These are phyloP conservation scores for Paraescarpia echinospica DNA, from an alignment of 1,140 invertebrate species.

Conservation along the genomic window DNA sequence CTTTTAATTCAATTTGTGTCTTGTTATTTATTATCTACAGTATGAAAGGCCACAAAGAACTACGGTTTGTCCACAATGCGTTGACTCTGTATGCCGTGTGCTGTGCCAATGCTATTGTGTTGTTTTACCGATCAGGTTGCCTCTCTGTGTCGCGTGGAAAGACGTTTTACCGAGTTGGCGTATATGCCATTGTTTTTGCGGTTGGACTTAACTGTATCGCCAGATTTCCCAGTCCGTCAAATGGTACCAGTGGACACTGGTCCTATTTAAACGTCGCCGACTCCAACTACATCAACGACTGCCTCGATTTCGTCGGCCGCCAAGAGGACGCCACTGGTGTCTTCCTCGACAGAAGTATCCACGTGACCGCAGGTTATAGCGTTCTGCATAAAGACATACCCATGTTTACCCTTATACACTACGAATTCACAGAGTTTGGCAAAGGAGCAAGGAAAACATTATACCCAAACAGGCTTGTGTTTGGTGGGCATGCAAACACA, in stretches of 20 bases:
- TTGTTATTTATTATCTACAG: background rate
- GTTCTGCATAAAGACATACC: constrained; percentile 46
- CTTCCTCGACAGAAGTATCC: constrained; percentile 42
- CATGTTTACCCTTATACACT: constrained; percentile 41
- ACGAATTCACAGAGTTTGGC: constrained; percentile 48
- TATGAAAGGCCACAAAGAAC: no score
- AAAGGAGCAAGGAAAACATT: constrained; percentile 10
- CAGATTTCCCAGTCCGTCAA: no score
- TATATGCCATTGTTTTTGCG: constrained; percentile 21
- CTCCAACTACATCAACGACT: constrained; percentile 42
- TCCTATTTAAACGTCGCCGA: constrained; percentile 34
- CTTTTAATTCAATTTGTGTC: constrained; percentile 22
- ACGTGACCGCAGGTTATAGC: constrained; percentile 45
- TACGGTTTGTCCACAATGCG: no score
- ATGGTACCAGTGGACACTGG: constrained; percentile 30
- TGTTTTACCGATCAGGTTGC: no score
- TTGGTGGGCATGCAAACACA: background rate
- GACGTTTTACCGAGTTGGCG: no score
- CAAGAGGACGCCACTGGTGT: constrained; percentile 46
- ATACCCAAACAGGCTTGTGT: background rate
- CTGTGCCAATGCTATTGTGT: no score
- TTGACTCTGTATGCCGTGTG: no score
- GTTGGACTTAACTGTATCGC: no score
- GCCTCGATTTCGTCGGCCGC: constrained; percentile 42
- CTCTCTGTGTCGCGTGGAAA: no score